Conservation (phyloP, 2,888 invertebrate species). For the Ophion obscuratus region DNA sequence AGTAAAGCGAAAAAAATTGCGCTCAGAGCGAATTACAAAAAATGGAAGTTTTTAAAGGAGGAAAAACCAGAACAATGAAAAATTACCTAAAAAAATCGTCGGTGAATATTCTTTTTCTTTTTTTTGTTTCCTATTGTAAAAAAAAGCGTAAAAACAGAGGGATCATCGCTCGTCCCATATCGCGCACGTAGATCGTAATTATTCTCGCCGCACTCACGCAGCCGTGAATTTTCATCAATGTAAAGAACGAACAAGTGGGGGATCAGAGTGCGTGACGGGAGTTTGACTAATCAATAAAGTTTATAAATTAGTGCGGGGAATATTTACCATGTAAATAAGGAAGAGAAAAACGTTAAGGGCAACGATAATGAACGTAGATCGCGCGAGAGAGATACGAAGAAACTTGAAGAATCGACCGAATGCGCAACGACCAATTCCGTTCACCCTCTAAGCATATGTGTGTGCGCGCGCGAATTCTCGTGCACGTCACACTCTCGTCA, state of each 20-base stretch:
- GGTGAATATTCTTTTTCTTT: not conserved
- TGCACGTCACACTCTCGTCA: not conserved
- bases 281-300: not conserved
- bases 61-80: not conserved
- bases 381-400: not conserved
- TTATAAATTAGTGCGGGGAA: not conserved
- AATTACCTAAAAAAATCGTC: no score
- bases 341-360: not conserved
- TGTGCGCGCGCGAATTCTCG: not conserved
- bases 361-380: not conserved
- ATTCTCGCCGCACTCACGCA: not conserved
- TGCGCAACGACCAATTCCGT: not conserved
- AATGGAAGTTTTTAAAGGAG: no score
- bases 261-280: not conserved
- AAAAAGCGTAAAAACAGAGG: not conserved
- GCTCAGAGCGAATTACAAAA: not conserved
- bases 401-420: constrained; percentile 31
- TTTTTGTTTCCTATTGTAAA: not conserved
- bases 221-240: not conserved
- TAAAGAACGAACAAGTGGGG: not conserved
- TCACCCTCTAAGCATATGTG: no score
- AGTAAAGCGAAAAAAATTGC: no score
- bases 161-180: not conserved
- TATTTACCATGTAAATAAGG: constrained; percentile 54
- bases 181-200: not conserved